Conservation (phyloP, 1,140 invertebrate species). For the Proales similis region DNA sequence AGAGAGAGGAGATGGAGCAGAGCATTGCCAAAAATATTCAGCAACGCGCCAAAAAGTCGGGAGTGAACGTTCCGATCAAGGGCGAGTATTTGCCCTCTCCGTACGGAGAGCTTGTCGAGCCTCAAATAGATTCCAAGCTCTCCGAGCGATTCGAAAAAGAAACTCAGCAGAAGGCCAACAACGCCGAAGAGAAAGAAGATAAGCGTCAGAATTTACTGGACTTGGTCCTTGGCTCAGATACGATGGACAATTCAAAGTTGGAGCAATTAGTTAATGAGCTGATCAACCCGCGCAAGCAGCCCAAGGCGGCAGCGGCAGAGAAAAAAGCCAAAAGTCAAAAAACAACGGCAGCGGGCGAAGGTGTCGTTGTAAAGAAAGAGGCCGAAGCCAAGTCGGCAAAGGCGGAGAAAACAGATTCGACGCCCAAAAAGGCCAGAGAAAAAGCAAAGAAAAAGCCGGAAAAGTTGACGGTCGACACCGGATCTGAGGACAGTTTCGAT, state of each 20-base stretch:
- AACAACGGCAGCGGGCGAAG: constrained; percentile 12
- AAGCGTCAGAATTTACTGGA: background rate
- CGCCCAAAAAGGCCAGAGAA: constrained; percentile 4
- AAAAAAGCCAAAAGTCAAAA: constrained; percentile 9
- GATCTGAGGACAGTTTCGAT: constrained; percentile 29
- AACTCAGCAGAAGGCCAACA: constrained; percentile 2
- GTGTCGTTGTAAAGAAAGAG: background rate
- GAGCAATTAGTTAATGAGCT: constrained; percentile 6
- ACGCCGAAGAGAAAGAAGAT: constrained; percentile 7
- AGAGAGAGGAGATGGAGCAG: constrained; percentile 10
- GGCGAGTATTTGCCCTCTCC: constrained; percentile 16
- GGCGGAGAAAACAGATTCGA: background rate
- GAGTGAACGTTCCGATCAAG: background rate
- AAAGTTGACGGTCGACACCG: constrained; percentile 6
- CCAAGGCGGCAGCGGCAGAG: no score
- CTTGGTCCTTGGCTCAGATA: constrained; percentile 1
- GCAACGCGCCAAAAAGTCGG: constrained; percentile 7
- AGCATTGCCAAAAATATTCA: constrained; percentile 15
- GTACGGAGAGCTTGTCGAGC: constrained; percentile 9
- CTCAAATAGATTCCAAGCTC: constrained; percentile 15
- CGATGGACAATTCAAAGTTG: background rate
- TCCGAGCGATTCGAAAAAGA: constrained; percentile 26
- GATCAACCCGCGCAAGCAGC: background rate
- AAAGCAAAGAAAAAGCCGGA: constrained; percentile 30
- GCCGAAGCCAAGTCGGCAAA: background rate